These are phyloP conservation scores for Rhabdomys dilectus DNA, from an alignment of 2,113 vertebrate species.

Conservation along the genomic window DNA sequence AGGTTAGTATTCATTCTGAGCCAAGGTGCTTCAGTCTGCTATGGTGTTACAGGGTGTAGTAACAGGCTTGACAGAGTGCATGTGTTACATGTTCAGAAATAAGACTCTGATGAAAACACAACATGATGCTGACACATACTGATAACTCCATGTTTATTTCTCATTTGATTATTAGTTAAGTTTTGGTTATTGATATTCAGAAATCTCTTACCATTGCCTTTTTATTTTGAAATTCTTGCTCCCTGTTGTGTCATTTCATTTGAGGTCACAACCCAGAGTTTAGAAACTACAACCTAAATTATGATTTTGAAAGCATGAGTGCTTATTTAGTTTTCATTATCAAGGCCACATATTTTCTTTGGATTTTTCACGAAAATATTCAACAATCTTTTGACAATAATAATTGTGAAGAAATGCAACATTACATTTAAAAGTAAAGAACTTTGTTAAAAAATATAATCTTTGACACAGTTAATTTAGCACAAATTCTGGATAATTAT, in stretches of 20 bases:
- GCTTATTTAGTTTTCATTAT: background rate
- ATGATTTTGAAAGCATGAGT: slow-evolving; percentile 7
- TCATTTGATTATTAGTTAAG: background rate
- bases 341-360: background rate
- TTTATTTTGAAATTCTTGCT: background rate
- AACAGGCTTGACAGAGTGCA: background rate
- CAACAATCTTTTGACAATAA: background rate
- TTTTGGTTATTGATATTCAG: background rate
- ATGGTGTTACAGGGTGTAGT: no score
- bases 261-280: background rate
- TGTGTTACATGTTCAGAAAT: background rate
- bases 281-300: background rate
- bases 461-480: background rate
- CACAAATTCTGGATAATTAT: background rate
- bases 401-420: background rate
- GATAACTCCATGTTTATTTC: background rate
- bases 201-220: background rate
- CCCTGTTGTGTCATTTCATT: background rate
- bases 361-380: slow-evolving; percentile 13
- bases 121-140: no score
- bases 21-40: background rate
- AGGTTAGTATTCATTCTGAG: background rate
- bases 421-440: slow-evolving; percentile 2
- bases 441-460: background rate
- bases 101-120: background rate